Evolutionary conservation across 2,113 vertebrate genomes (phyloP), one percentile per base, ranked within the genome.

Genomic region (Mesembrinibis cayennensis): DNA sequence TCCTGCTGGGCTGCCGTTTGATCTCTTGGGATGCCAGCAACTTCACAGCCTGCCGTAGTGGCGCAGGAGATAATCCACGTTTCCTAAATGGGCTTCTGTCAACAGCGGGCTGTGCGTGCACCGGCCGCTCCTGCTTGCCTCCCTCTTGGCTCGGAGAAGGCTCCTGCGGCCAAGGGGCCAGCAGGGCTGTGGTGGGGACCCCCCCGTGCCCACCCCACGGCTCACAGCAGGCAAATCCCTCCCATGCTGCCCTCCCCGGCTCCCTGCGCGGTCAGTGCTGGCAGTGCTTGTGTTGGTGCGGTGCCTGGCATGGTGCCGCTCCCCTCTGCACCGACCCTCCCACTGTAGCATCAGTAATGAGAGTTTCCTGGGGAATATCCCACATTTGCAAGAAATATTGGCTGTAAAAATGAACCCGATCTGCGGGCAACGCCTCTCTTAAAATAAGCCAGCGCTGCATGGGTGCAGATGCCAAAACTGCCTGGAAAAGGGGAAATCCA

Each of bases 281-380:
- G 67, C 80, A 77, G 62, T 0, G 16, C 53, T 80, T 61, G 55
- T 69, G 86, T 30, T 74, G 44, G 59, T 92, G 71, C 0, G 3
- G 66, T 72, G 71, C 66, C 85, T 82, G 79, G 85, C 4, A 0
- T 4, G 32, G 42, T 50, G 82, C 87, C 13, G 26, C 83, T 94
- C 85, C 77, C 45, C 23, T 1, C 38, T 0, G 0, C 0, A 2
- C 61, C 0, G 1, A 50, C 91, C 77, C 87, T 95, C 89, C 93
- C 74, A 82, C 78, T 34, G 5, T 2, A 74, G 55, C 52, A 85
- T 40, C 71, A 52, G 52, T 58, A 81, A 44, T 36, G 78, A 61
- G 63, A 86, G 32, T 50, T 93, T 92, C 93, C 79, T 80, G 53
- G 76, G 95, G 82, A 96, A 95, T 93, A 96, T 40, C 91, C 94